Percentiles rank a stretch among this genome's conserved stretches.
Evolutionary conservation across 2,797 vertebrate genomes (phyloP).

Genomic region (Triplophysa bombifrons): DNA sequence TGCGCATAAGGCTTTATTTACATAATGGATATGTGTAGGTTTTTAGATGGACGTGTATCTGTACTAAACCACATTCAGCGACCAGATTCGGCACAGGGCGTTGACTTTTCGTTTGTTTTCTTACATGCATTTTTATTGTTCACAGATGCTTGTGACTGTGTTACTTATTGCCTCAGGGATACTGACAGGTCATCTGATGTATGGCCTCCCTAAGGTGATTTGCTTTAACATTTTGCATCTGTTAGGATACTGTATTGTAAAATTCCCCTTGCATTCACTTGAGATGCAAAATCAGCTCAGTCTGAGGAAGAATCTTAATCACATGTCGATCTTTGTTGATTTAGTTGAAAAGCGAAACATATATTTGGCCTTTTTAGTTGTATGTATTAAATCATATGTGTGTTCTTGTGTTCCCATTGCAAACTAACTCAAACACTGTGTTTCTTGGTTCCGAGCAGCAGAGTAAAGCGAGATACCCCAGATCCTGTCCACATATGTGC

Average conservation of each 20-base stretch:
- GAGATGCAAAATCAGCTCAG: background rate
- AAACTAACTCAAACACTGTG: conserved; percentile 12
- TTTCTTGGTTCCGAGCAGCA: conserved; percentile 30
- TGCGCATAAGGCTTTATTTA: too few relatives aligned
- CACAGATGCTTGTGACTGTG: conserved; percentile 42
- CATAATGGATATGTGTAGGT: background rate
- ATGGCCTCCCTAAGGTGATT: conserved; percentile 48
- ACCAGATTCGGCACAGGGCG: background rate
- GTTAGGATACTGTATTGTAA: background rate
- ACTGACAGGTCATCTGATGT: conserved; percentile 17
- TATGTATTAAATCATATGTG: background rate
- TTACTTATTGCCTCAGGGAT: conserved; percentile 26
- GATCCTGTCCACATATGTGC: conserved; percentile 52
- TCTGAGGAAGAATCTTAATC: background rate
- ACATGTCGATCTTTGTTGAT: background rate
- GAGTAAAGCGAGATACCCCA: rapidly evolving
- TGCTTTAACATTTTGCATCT: conserved; percentile 9
- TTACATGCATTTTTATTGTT: background rate
- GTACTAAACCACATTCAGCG: background rate
- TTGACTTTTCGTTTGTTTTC: background rate
- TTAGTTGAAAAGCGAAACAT: background rate
- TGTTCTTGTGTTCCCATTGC: background rate
- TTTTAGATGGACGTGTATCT: background rate
- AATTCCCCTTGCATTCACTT: background rate
- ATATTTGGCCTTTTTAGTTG: background rate